Percentiles rank a stretch among this genome's conserved stretches.
These are phyloP conservation scores for Drosophila rufa DNA, from an alignment of 1,140 invertebrate genomes.

Conservation along the genomic window DNA sequence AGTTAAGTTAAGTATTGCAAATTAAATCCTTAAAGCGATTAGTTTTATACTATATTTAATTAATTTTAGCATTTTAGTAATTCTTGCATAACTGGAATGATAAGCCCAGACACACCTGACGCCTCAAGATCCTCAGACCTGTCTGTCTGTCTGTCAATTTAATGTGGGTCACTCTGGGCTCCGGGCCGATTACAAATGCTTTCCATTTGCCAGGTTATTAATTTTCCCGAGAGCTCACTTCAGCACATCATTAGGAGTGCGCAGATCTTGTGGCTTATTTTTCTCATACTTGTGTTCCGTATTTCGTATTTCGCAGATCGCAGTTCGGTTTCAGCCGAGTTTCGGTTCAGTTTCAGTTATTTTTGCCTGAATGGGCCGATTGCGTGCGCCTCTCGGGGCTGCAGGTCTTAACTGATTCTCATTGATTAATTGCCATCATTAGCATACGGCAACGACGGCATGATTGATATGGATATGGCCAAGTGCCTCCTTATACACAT, in stretches of 20 bases:
- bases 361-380: slow-evolving; percentile 62
- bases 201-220: slow-evolving; percentile 26
- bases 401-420: slow-evolving; percentile 72
- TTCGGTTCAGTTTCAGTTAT: slow-evolving; percentile 2
- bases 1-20: no score
- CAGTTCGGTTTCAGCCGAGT: background rate
- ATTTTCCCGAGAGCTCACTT: slow-evolving; percentile 25
- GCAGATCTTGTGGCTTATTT: slow-evolving; percentile 20
- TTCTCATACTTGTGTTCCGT: background rate
- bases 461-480: slow-evolving; percentile 71
- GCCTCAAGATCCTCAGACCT: background rate
- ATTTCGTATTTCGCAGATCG: background rate
- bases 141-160: slow-evolving; percentile 14
- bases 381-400: slow-evolving; percentile 55
- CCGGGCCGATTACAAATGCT: slow-evolving; percentile 36
- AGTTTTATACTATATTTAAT: no score
- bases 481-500: slow-evolving; percentile 3
- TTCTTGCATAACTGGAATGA: background rate
- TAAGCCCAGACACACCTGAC: slow-evolving; percentile 2
- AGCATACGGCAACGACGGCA: slow-evolving; percentile 78
- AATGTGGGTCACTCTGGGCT: slow-evolving; percentile 25
- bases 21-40: no score
- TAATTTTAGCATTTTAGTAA: background rate
- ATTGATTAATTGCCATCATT: slow-evolving; percentile 83
- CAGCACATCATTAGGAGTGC: slow-evolving; percentile 65